A percentile compares a stretch with the other conserved stretches of the same genome.
Conservation (phyloP, 2,113 vertebrate genomes). For the Prietella phreatophila region DNA sequence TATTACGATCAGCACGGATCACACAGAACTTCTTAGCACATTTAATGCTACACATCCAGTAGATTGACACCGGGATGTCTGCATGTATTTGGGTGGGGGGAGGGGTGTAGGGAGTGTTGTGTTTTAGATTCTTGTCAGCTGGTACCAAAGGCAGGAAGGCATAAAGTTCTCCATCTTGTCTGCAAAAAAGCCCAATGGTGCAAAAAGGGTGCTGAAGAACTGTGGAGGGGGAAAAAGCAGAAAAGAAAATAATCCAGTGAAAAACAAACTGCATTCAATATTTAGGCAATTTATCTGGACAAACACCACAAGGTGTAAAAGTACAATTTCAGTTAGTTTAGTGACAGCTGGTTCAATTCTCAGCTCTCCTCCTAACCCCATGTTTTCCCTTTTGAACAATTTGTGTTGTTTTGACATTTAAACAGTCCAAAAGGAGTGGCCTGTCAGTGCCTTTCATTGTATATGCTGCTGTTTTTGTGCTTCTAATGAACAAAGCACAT, state of each 20-base stretch:
- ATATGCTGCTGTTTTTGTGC: neutral
- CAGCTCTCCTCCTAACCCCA: neutral
- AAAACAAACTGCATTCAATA: neutral
- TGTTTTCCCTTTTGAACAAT: neutral
- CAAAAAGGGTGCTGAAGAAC: constrained; percentile 83
- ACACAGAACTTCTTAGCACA: constrained; percentile 43
- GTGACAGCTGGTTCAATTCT: neutral
- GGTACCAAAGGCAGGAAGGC: constrained; percentile 78
- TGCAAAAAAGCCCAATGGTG: constrained; percentile 76
- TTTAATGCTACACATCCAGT: constrained; percentile 48
- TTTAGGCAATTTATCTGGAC: neutral
- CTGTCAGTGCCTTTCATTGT: neutral
- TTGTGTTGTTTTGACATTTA: neutral
- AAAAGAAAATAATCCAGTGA: neutral
- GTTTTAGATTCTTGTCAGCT: constrained; percentile 72
- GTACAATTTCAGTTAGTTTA: neutral
- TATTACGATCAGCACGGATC: constrained; percentile 61
- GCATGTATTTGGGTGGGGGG: constrained; percentile 38
- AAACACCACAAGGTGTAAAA: neutral
- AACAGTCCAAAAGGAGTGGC: constrained; percentile 7
- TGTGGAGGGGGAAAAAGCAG: constrained; percentile 61
- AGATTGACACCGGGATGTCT: constrained; percentile 41
- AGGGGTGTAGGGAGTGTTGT: neutral
- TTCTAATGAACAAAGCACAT: neutral
- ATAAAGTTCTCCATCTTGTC: constrained; percentile 81